These are phyloP conservation scores for Balanococcus diminutus DNA, from an alignment of 2,888 invertebrate species.

Conservation along the genomic window DNA sequence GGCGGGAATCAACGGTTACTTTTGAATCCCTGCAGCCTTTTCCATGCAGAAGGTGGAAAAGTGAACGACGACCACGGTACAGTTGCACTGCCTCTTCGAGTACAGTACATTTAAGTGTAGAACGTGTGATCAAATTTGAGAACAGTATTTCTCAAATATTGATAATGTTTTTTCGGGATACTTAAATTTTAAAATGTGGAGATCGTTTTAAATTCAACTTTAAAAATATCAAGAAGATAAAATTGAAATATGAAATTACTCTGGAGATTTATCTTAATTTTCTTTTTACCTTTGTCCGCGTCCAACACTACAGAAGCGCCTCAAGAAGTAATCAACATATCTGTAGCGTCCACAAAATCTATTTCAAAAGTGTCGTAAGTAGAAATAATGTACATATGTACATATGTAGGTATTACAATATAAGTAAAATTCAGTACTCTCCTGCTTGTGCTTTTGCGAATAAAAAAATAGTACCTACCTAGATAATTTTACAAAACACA, in stretches of 20 bases:
- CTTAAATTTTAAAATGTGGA: neutral
- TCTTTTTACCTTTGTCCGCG: neutral
- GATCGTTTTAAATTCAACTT: neutral
- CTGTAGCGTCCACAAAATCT: neutral
- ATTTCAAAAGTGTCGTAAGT: neutral
- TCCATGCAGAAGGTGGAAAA: neutral
- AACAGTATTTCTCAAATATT: neutral
- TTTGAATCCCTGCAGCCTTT: neutral
- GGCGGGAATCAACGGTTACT: neutral
- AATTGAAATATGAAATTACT: slow-evolving; percentile 2
- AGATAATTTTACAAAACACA: too few relatives aligned
- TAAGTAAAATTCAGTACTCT: too few relatives aligned
- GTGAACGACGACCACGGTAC: neutral
- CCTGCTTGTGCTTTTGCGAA: too few relatives aligned
- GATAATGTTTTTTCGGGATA: neutral
- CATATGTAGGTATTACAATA: too few relatives aligned
- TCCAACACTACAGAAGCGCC: neutral
- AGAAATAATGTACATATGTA: too few relatives aligned
- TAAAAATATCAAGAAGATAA: neutral
- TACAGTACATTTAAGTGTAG: neutral
- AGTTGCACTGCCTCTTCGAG: neutral
- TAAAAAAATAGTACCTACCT: too few relatives aligned
- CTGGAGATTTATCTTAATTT: neutral
- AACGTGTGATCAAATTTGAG: neutral
- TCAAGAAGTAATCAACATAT: neutral